Base-by-base conservation (phyloP, 2,797 vertebrate genomes). In the Florisuga fusca region DNA sequence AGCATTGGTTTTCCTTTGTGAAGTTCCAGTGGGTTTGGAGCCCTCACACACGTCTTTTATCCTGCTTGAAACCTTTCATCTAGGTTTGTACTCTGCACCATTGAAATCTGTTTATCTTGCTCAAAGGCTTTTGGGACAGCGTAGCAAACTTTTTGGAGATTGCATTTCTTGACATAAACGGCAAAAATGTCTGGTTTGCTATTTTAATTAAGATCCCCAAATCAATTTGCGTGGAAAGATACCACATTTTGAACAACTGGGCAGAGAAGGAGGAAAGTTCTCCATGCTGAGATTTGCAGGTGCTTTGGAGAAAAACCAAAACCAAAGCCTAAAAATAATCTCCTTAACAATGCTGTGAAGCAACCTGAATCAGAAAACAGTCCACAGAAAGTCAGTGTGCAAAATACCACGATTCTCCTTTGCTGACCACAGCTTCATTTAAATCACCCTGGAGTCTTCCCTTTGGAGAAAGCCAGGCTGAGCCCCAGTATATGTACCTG, bases 1-100 rank as follows among this genome's bases (percentile, higher is more conserved):
- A 27, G 22, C 41, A 25, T 66, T 46, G 2, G 14, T 79, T 88
- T 87, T 25, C 23, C 29, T 92, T 31, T 46, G 33, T 7, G 22
- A 45, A 3, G 0, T n/a, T 78, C 80, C 68, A 69, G 58, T 0
- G 6, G 59, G 48, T 54, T 48, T 8, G 18, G 33, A 0, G 4
- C 62, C 29, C 16, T 43, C 66, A 7, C 31, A 18, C 9, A 2
- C 1, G 0, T 5, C 38, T 55, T 74, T 69, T 41, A 41, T 58
- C 73, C 73, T 10, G 17, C 13, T 54, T 2, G 19, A 66, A 78
- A 67, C 50, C 82, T 76, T 74, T 61, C 17, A 53, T 20, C 46
- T 58, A 16, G 15, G 19, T 79, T 79, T 87, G 36, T 50, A 34
- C 36, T 89, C 62, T 43, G 50, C 77, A 94, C 61, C 50, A 26